Conservation (phyloP, 2,113 vertebrate genomes). For the Pterophyllum scalare region DNA sequence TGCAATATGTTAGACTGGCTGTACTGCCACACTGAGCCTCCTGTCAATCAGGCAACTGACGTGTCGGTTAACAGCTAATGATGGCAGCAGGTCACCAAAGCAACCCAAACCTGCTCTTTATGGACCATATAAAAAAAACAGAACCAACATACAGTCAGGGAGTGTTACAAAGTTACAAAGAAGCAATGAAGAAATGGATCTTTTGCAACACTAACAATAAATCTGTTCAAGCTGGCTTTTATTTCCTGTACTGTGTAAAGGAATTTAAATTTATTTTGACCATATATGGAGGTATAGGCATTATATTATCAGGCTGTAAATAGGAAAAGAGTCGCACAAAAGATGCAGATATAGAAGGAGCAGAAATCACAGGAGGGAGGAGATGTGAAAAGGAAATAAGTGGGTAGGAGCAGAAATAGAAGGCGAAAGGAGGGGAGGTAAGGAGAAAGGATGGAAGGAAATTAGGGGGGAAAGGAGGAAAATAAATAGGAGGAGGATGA, state of each 20-base stretch:
- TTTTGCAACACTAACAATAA: too few relatives aligned
- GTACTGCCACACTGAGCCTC: not conserved
- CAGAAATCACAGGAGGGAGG: too few relatives aligned
- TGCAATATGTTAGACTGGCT: not conserved
- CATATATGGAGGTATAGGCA: not conserved
- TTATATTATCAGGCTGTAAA: not conserved
- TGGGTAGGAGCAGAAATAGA: not conserved
- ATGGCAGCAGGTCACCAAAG: slow-evolving; percentile 7
- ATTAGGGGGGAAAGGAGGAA: not conserved
- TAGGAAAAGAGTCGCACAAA: not conserved
- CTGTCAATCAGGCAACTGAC: slow-evolving; percentile 5
- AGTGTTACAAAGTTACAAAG: not conserved
- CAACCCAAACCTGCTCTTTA: not conserved
- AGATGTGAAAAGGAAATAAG: not conserved
- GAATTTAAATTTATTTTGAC: not conserved
- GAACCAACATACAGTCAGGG: not conserved
- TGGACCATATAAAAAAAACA: too few relatives aligned
- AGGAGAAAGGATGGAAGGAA: not conserved
- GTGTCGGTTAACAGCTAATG: not conserved
- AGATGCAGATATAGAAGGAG: not conserved
- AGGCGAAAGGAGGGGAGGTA: not conserved
- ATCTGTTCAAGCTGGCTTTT: not conserved
- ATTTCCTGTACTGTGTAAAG: not conserved
- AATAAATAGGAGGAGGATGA: not conserved
- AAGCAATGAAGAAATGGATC: not conserved